Evolutionary conservation across 2,113 vertebrate species (phyloP), one percentile per base, ranked within the genome.

Genomic region (Carassius gibelio): DNA sequence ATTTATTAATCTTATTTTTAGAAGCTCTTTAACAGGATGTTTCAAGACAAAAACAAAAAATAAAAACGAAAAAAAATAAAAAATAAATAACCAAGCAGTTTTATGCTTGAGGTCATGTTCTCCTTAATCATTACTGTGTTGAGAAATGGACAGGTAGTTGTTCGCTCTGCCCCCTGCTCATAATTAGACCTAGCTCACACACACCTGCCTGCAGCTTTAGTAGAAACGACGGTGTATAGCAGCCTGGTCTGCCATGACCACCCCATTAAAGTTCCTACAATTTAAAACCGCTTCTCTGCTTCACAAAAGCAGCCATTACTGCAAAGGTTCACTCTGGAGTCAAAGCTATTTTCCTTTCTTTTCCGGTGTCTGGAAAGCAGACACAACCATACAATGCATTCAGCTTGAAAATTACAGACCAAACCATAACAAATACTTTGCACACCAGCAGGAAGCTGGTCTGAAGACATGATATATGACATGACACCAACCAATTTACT

Each of bases 21-120:
- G 42, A 45, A 45, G 8, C 8, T 9, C 2, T 45, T 45, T 45
- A 45, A 45, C 42, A 45, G 38, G 5, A 45, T 45, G 42, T 91
- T 83, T 81, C 90, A 89, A 87, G 74, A 10, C 82, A 79, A 86
- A 84, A 85, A 64, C 14, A 30, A 14, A 66, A 30, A 66, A 13
- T 2, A 42, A 8, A 42, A 38, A 38, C 9, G 13, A 30, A 57
- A n/a, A n/a, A n/a, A n/a, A n/a, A n/a, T n/a, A n/a, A n/a, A n/a
- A n/a, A n/a, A n/a, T n/a, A n/a, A n/a, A n/a, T 57, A 36, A 36
- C 75, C 17, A 75, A 10, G 19, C 8, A 5, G 30, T 77, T 77
- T 59, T 57, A 77, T 36, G 36, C 26, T 59, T 1, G 17, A 77
- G 50, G 30, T 59, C 75, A 77, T 77, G 57, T 62, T 21, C 57